Percentiles rank a stretch among this genome's conserved stretches.
These are phyloP conservation scores for Periophthalmodon schlosseri DNA, from an alignment of 2,113 vertebrate genomes.

Conservation along the genomic window DNA sequence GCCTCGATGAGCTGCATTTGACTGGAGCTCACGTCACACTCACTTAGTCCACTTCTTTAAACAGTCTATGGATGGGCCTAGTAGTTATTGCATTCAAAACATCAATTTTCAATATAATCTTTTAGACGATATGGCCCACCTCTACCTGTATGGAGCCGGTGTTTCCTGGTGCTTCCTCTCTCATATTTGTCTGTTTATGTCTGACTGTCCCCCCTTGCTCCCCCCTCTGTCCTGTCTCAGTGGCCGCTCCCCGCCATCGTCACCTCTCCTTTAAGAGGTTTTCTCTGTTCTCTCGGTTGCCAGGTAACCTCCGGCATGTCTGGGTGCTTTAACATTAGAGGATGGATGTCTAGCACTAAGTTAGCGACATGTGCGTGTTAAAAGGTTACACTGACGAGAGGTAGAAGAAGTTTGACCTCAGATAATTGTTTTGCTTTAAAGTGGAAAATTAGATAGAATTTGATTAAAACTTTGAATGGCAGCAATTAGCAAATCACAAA, in stretches of 20 bases:
- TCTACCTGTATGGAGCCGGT: background rate
- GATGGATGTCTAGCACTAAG: slow-evolving; percentile 8
- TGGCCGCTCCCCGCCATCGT: slow-evolving; percentile 70
- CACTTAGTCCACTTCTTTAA: no score
- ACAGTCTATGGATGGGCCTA: no score
- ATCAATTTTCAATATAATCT: background rate
- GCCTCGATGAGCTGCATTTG: no score
- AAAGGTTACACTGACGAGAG: background rate
- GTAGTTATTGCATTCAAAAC: background rate
- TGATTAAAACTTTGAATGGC: no score
- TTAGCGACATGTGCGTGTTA: background rate
- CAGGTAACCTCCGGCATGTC: slow-evolving; percentile 85
- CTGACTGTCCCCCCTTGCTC: slow-evolving; percentile 3
- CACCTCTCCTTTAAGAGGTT: slow-evolving; percentile 79
- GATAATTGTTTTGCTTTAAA: background rate
- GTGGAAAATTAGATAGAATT: background rate
- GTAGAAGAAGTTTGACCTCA: background rate
- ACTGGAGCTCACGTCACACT: no score
- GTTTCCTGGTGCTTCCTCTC: background rate
- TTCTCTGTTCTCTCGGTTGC: slow-evolving; percentile 81
- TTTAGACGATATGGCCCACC: background rate
- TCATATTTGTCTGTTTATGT: slow-evolving; percentile 20
- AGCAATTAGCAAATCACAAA: no score
- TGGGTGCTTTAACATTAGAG: slow-evolving; percentile 63
- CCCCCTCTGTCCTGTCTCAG: slow-evolving; percentile 42